Evolutionary conservation across 2,888 invertebrate genomes (phyloP), one percentile per base, ranked within the genome.

Genomic region (Pyrrhosoma nymphula): DNA sequence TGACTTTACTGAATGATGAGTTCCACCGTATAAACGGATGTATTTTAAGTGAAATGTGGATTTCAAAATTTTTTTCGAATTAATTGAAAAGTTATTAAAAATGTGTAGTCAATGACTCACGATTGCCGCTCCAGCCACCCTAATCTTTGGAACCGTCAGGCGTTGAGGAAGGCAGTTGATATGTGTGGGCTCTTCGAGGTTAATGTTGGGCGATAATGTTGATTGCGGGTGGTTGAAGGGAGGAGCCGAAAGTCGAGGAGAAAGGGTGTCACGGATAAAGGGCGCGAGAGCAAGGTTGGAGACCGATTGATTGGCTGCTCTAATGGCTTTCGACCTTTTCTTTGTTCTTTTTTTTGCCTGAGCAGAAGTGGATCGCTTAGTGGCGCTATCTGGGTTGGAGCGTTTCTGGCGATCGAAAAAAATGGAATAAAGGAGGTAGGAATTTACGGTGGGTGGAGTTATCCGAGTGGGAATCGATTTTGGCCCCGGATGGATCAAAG

Each of bases 321-420:
- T 82, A 82, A 82, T 82, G 82, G 82, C 82, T 30, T 82, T 14
- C 14, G 82, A 82, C 82, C 30, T 16, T 82, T 82, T n/a, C n/a
- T 82, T 35, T 30, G n/a, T 16, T n/a, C 30, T 30, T 82, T 82
- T 82, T 30, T 82, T 82, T 35, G n/a, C 4, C 35, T 14, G 82
- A 82, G 82, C 35, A 82, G 35, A 82, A 82, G 82, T 82, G 82
- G 82, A 30, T 82, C 82, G 14, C 16, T 82, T 82, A 82, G 82
- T 82, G 82, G 35, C 30, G 82, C 30, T 82, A 30, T 82, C 35
- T 82, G 35, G 82, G 16, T 82, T 35, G 35, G 35, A 30, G 14
- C 82, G 35, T 82, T 82, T 82, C 35, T n/a, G 82, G 16, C 18
- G 82, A 82, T 82, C 10, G 18, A 82, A 82, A 82, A 82, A 82